Percentiles rank a stretch among this genome's conserved stretches.
Evolutionary conservation across 2,113 vertebrate genomes (phyloP).

Genomic region (Peromyscus leucopus): DNA sequence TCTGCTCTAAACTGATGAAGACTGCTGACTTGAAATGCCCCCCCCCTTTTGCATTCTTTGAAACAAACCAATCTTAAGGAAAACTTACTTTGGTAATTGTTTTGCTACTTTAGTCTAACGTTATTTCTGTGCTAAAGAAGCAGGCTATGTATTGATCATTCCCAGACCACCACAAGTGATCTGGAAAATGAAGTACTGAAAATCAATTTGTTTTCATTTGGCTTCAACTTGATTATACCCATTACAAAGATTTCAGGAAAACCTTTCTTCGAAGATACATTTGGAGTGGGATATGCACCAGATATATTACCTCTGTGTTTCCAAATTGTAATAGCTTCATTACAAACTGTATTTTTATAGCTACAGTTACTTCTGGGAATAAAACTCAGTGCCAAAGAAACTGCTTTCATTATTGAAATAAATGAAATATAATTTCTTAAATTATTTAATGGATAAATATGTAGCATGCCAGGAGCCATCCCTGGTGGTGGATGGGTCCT

Average conservation of each 20-base stretch:
- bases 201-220: slow-evolving; percentile 28
- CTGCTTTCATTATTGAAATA: slow-evolving; percentile 55
- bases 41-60: background rate
- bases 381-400: slow-evolving; percentile 25
- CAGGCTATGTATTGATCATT: background rate
- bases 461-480: background rate
- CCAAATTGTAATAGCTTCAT: background rate
- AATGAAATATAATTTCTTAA: slow-evolving; percentile 4
- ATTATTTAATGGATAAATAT: slow-evolving; percentile 4
- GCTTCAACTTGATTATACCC: slow-evolving; percentile 50
- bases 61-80: slow-evolving; percentile 37
- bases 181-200: slow-evolving; percentile 21
- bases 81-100: background rate
- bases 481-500: no score
- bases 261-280: background rate
- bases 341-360: slow-evolving; percentile 8
- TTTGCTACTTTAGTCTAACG: background rate
- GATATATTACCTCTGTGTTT: background rate
- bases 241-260: background rate
- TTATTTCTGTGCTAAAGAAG: background rate
- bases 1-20: slow-evolving; percentile 53
- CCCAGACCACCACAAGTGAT: slow-evolving; percentile 14
- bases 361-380: slow-evolving; percentile 4
- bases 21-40: background rate
- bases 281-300: background rate